A percentile compares a stretch with the other conserved stretches of the same genome.
Conservation (phyloP, 2,797 vertebrate genomes). For the Myripristis murdjan region DNA sequence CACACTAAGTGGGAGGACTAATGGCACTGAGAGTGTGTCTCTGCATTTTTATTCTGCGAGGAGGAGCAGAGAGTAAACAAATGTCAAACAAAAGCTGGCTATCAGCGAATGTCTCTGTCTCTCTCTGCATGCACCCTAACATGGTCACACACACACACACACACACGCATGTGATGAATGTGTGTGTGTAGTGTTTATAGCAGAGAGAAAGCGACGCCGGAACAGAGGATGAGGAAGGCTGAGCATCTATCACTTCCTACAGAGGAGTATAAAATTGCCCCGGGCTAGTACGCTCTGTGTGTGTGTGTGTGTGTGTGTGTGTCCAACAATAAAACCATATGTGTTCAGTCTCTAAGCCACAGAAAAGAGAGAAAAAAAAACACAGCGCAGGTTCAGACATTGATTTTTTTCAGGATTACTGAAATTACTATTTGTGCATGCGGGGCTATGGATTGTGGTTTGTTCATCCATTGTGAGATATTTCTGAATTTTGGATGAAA, state of each 20-base stretch:
- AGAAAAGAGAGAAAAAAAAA: conserved; percentile 53
- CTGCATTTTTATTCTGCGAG: conserved; percentile 47
- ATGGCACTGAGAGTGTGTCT: conserved; percentile 29
- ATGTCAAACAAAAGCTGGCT: conserved; percentile 26
- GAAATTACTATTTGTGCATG: too few relatives aligned
- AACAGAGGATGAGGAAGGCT: background rate
- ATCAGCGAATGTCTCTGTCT: conserved; percentile 27
- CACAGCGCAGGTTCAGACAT: conserved; percentile 30
- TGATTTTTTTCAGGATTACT: conserved; percentile 26
- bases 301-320: background rate
- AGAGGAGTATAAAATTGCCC: conserved; percentile 18
- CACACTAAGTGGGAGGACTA: conserved; percentile 37
- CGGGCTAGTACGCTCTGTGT: background rate
- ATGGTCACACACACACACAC: background rate
- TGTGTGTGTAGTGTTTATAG: conserved; percentile 14
- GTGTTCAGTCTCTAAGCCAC: conserved; percentile 45
- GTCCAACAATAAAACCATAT: conserved; percentile 42
- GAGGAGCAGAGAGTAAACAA: conserved; percentile 24
- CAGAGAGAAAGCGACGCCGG: conserved; percentile 13
- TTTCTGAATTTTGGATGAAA: too few relatives aligned
- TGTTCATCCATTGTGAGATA: too few relatives aligned
- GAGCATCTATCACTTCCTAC: conserved; percentile 6
- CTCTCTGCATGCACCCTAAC: background rate
- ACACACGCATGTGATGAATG: conserved; percentile 11
- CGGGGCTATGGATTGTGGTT: too few relatives aligned